Base-by-base conservation (phyloP, 2,888 invertebrate genomes). In the Lithophane semibrunnea region DNA sequence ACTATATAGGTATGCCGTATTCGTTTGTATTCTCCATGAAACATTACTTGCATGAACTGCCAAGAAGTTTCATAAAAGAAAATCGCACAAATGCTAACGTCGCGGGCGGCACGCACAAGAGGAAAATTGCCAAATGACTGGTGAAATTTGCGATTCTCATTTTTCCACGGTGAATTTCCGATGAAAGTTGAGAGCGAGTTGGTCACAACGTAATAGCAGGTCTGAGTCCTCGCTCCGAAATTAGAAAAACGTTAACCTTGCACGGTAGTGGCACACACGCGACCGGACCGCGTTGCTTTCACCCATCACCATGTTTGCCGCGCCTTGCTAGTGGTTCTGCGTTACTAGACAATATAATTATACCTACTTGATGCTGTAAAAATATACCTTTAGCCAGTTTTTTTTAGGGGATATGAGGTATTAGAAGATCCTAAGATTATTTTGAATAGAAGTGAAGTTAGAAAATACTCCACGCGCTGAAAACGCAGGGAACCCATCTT, bases 211-310 rank as follows among this genome's bases (percentile, higher is more conserved):
- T 93, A 93, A 93, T 92, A 92, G 91, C 94, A 91, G 91, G 94
- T 94, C 89, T 90, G 88, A 91, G 91, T 92, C 93, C 91, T 94
- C 92, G 88, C 90, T 93, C 94, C 95, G 93, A 95, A 95, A 95
- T 95, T 92, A 94, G 95, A 95, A 95, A 95, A 94, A 95, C 93
- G 93, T 93, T 93, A 95, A 95, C 95, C 95, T 95, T 95, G 93
- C 94, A 93, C 91, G 93, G 94, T 91, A 91, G 91, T 90, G 89
- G 92, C 91, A 90, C 91, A 92, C 94, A 94, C 94, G 94, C 94
- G 92, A 94, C 92, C 91, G 89, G 92, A 85, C 90, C 85, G 89
- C 82, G 89, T 90, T 90, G 95, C 96, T 96, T 96, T 96, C 96
- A 93, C 96, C 94, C 86, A 91, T 91, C 92, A 92, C 93, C 94